These are phyloP conservation scores for Drosophila erecta DNA, from an alignment of 1,140 invertebrate genomes.

Conservation along the genomic window DNA sequence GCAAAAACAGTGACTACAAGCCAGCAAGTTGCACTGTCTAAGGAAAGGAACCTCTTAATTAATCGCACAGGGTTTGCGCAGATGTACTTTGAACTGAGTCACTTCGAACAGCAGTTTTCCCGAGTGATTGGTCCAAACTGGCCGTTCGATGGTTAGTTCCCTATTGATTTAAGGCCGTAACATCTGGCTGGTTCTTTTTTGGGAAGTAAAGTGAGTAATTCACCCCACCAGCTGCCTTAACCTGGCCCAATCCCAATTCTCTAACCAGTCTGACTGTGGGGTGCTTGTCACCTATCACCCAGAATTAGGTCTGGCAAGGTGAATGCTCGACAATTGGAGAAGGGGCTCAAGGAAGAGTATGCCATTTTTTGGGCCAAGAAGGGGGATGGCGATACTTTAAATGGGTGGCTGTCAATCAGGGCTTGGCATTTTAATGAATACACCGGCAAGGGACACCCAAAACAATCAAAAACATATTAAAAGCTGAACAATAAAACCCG, in stretches of 20 bases:
- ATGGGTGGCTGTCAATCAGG: conserved; percentile 46
- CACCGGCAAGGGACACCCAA: conserved; percentile 35
- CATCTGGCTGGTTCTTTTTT: too few species aligned
- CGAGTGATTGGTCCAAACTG: conserved; percentile 13
- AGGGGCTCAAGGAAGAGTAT: neutral
- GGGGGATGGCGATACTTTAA: conserved; percentile 1
- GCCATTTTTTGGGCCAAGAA: neutral
- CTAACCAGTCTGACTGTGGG: too few species aligned
- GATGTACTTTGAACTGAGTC: too few species aligned
- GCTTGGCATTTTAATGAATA: conserved; percentile 50
- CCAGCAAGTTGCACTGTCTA: conserved; percentile 16
- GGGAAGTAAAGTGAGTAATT: too few species aligned
- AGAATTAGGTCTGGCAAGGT: neutral
- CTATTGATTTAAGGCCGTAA: too few species aligned
- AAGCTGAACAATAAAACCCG: conserved; percentile 39
- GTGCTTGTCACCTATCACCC: neutral
- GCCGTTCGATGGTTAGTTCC: too few species aligned
- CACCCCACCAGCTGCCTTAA: too few species aligned
- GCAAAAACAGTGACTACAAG: conserved; percentile 13
- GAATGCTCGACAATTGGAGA: neutral
- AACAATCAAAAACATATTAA: conserved; percentile 55
- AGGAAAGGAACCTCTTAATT: neutral
- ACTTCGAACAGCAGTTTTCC: conserved; percentile 16
- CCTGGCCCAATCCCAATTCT: too few species aligned
- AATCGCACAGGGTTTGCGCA: too few species aligned